phyloP scores from a whole-genome alignment of 2,888 invertebrate genomes.

The Teleogryllus oceanicus region DNA sequence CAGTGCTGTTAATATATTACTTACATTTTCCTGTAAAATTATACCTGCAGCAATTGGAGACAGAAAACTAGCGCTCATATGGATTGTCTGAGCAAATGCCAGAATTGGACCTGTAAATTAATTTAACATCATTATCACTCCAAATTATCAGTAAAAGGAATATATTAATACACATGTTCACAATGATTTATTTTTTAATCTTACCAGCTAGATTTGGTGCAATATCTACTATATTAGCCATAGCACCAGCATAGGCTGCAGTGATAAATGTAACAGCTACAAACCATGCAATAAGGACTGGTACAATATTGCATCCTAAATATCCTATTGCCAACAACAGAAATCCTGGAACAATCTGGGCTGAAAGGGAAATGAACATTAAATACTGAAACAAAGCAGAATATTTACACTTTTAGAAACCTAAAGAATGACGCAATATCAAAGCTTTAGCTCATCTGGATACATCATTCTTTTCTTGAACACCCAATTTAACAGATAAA shows the following conservation, averaged over 20 bases:
- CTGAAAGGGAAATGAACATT: constrained; percentile 43
- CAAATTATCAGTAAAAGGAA: too few species aligned
- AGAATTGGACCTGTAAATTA: constrained; percentile 65
- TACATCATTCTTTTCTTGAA: too few species aligned
- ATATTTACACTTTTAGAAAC: background rate
- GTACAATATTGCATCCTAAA: constrained; percentile 57
- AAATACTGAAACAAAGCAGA: background rate
- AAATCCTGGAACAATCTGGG: constrained; percentile 66
- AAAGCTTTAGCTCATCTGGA: too few species aligned
- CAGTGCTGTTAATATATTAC: constrained; percentile 36
- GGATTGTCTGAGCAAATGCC: constrained; percentile 73
- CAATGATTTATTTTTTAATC: background rate
- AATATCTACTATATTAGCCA: constrained; percentile 73
- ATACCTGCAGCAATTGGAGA: constrained; percentile 63
- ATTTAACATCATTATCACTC: background rate
- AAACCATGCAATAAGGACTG: constrained; percentile 64
- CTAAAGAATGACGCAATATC: too few species aligned
- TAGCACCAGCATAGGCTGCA: constrained; percentile 69
- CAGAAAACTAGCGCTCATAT: constrained; percentile 69
- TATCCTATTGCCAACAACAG: constrained; percentile 62
- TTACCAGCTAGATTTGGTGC: constrained; percentile 71
- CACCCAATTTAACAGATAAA: too few species aligned
- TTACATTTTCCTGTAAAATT: constrained; percentile 58
- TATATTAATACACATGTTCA: too few species aligned
- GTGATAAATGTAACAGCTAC: constrained; percentile 66